phyloP scores from a whole-genome alignment of 1,140 invertebrate species.

The Lasioglossum albipes region DNA sequence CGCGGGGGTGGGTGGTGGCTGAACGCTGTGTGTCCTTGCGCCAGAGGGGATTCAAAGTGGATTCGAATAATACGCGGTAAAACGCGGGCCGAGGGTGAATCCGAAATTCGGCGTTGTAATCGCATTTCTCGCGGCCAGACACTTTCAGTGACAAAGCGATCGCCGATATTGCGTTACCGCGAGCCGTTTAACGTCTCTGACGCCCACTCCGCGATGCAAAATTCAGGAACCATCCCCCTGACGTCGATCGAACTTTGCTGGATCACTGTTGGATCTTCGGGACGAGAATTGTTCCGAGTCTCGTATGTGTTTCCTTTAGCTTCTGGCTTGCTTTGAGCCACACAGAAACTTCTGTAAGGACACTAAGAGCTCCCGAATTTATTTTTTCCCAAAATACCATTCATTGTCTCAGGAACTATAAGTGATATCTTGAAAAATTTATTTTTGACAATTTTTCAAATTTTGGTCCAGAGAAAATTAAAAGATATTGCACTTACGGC shows the following conservation, averaged over 20 bases:
- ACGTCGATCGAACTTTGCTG: background rate
- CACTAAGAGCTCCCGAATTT: no score
- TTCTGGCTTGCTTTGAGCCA: no score
- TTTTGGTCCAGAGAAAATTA: no score
- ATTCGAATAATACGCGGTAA: slow-evolving; percentile 76
- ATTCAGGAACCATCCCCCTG: background rate
- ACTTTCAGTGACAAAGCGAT: slow-evolving; percentile 49
- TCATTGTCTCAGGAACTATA: no score
- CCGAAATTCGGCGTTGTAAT: slow-evolving; percentile 74
- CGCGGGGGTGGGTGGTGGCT: slow-evolving; percentile 3
- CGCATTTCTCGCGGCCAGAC: slow-evolving; percentile 69
- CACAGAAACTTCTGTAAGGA: no score
- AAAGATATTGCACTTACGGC: no score
- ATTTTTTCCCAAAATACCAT: no score
- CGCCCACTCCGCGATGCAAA: slow-evolving; percentile 23
- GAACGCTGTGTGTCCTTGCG: slow-evolving; percentile 67
- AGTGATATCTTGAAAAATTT: no score
- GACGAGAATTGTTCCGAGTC: background rate
- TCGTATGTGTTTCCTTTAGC: background rate
- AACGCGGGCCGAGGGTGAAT: slow-evolving; percentile 75
- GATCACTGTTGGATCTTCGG: background rate
- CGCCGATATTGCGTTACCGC: slow-evolving; percentile 35
- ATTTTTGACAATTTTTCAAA: no score
- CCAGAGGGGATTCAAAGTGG: slow-evolving; percentile 71
- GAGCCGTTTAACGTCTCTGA: slow-evolving; percentile 34